Conservation (phyloP, 2,797 vertebrate species). For the Darevskia nairensis region DNA sequence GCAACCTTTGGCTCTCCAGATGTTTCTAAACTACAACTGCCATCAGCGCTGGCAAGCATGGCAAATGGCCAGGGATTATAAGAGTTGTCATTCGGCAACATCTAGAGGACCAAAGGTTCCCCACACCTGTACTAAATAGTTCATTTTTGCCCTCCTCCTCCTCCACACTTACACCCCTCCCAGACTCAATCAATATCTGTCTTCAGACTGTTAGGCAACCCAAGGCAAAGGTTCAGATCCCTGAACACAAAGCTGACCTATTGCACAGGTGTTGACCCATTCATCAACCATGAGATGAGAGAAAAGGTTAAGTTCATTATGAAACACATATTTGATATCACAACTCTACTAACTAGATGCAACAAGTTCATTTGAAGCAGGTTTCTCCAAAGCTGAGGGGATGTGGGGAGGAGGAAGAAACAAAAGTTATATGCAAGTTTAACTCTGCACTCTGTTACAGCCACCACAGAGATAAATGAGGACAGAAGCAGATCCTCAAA, state of each 20-base stretch:
- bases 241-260: not conserved
- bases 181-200: not conserved
- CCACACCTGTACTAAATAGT: not conserved
- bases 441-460: not conserved
- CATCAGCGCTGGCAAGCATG: too few species aligned
- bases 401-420: too few species aligned
- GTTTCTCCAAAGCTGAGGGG: too few species aligned
- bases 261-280: not conserved
- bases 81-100: too few species aligned
- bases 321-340: not conserved
- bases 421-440: fast-evolving
- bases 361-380: too few species aligned
- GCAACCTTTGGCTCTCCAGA: too few species aligned
- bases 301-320: not conserved
- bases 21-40: too few species aligned
- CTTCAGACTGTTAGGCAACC: not conserved
- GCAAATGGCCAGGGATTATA: too few species aligned
- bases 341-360: not conserved
- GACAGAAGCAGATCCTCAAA: fast-evolving
- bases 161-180: not conserved
- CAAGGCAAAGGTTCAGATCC: not conserved
- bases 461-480: not conserved
- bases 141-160: not conserved
- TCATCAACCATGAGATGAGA: not conserved
- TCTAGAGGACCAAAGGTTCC: too few species aligned